These are phyloP conservation scores for Halocynthia roretzi DNA, from an alignment of 23 tunicate species.

Conservation along the genomic window DNA sequence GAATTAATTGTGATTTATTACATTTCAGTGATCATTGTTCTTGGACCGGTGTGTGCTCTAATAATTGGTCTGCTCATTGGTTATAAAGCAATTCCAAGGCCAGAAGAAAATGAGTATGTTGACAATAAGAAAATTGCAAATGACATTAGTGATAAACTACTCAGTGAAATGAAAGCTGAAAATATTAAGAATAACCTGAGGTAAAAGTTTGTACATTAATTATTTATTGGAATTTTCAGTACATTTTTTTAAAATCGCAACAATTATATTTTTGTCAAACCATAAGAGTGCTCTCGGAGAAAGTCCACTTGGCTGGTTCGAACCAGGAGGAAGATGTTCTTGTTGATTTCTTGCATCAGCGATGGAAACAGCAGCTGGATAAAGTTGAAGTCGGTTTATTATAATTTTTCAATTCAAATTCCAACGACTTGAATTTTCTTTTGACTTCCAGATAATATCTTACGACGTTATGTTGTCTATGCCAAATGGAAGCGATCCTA, in stretches of 20 bases:
- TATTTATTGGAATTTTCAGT: too few relatives aligned
- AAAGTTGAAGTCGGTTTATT: slow-evolving; percentile 34
- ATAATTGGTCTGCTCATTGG: too few relatives aligned
- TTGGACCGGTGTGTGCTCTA: too few relatives aligned
- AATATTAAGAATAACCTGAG: background rate
- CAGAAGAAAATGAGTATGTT: too few relatives aligned
- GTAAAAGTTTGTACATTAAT: too few relatives aligned
- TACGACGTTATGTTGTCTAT: slow-evolving; percentile 69
- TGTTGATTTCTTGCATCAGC: slow-evolving; percentile 31
- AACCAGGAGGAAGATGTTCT: slow-evolving; percentile 46
- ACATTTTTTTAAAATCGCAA: too few relatives aligned
- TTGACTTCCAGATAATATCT: slow-evolving; percentile 18
- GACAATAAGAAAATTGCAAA: too few relatives aligned
- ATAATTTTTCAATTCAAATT: background rate
- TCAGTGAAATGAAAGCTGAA: background rate
- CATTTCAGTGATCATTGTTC: too few relatives aligned
- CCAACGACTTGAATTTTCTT: background rate
- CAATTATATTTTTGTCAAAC: too few relatives aligned
- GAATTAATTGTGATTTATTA: too few relatives aligned
- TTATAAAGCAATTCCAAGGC: too few relatives aligned
- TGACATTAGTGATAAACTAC: background rate
- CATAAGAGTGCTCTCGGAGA: slow-evolving; percentile 27
- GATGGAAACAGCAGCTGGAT: slow-evolving; percentile 45
- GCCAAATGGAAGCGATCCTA: slow-evolving; percentile 58
- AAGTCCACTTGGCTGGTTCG: slow-evolving; percentile 78